These are phyloP conservation scores for Apamea sordens DNA, from an alignment of 2,888 invertebrate genomes.

Conservation along the genomic window DNA sequence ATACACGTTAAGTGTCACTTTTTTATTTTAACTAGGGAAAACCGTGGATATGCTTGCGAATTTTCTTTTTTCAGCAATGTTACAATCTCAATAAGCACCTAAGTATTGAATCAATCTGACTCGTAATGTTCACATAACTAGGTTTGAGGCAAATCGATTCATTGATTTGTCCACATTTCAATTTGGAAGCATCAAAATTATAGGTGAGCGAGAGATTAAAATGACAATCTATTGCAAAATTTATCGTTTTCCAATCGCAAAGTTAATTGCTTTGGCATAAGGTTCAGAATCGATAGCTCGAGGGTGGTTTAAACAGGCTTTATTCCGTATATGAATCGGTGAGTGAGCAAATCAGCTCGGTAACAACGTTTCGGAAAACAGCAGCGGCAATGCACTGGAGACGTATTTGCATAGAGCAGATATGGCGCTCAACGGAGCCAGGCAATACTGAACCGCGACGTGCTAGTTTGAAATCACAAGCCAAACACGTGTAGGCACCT, in stretches of 20 bases:
- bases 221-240: slow-evolving; percentile 23
- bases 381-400: slow-evolving; percentile 37
- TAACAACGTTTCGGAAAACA: slow-evolving; percentile 60
- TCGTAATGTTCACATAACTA: background rate
- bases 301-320: slow-evolving; percentile 33
- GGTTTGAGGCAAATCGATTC: slow-evolving; percentile 17
- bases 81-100: background rate
- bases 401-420: slow-evolving; percentile 47
- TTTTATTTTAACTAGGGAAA: slow-evolving; percentile 56
- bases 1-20: slow-evolving; percentile 57
- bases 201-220: slow-evolving; percentile 29
- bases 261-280: slow-evolving; percentile 24
- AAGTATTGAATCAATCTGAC: background rate
- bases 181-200: slow-evolving; percentile 31
- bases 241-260: slow-evolving; percentile 26
- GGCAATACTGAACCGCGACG: slow-evolving; percentile 5
- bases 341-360: slow-evolving; percentile 50
- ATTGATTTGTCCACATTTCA: slow-evolving; percentile 39
- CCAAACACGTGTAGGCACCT: slow-evolving; percentile 7
- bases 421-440: slow-evolving; percentile 3
- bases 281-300: slow-evolving; percentile 33
- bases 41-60: slow-evolving; percentile 20
- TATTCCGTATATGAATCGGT: slow-evolving; percentile 37
- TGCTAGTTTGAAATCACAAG: slow-evolving; percentile 18
- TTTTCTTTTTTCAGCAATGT: slow-evolving; percentile 2